Evolutionary conservation across 2,888 invertebrate genomes (phyloP).

Genomic region (Branchinecta sandiegonensis): DNA sequence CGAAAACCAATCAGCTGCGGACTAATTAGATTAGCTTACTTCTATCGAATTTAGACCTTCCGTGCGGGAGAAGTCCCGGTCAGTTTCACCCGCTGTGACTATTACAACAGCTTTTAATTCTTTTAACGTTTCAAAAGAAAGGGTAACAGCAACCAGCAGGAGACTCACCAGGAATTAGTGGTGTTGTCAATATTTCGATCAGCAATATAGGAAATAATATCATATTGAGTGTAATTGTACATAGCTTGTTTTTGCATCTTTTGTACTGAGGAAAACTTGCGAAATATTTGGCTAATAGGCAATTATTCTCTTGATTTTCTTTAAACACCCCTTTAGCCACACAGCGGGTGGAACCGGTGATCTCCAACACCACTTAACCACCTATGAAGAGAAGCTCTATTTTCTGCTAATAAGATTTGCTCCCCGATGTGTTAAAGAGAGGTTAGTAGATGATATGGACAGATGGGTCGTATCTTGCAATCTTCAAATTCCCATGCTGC

Average conservation of each 20-base stretch:
- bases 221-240: too few species aligned
- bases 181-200: too few species aligned
- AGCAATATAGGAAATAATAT: too few species aligned
- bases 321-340: not conserved
- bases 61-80: too few species aligned
- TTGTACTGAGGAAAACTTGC: too few species aligned
- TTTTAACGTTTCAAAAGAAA: constrained; percentile 13
- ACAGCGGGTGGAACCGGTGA: not conserved
- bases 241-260: too few species aligned
- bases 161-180: not conserved
- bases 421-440: not conserved
- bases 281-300: too few species aligned
- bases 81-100: not conserved
- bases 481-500: too few species aligned
- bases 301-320: too few species aligned
- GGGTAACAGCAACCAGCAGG: not conserved
- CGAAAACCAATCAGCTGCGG: not conserved
- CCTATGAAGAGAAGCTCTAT: constrained; percentile 4
- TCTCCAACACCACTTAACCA: constrained; percentile 7
- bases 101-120: constrained; percentile 13
- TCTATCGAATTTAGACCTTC: too few species aligned
- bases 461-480: too few species aligned
- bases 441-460: too few species aligned
- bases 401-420: constrained; percentile 15
- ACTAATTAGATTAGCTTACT: constrained; percentile 14